Evolutionary conservation across 2,888 invertebrate species (phyloP).

Genomic region (Drosophila nr. medialis): DNA sequence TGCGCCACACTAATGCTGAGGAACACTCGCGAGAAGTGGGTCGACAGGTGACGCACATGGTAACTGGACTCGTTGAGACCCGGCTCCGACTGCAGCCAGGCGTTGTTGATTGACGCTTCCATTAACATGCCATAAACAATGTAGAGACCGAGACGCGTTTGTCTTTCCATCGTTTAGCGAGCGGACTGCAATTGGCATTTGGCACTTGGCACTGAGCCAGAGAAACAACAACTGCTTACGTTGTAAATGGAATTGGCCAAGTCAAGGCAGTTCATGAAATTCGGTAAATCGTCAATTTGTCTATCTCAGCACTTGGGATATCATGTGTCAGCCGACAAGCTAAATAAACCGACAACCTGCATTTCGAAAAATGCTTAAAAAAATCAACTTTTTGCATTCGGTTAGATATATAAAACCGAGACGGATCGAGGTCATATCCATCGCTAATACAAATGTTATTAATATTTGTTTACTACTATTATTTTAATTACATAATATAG

Average conservation of each 20-base stretch:
- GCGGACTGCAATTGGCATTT: constrained; percentile 34
- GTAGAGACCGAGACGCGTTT: constrained; percentile 30
- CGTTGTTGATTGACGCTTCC: constrained; percentile 7
- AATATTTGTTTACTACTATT: neutral
- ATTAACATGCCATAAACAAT: constrained; percentile 21
- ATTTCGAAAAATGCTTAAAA: constrained; percentile 21
- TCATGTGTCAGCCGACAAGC: constrained; percentile 44
- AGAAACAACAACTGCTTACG: constrained; percentile 48
- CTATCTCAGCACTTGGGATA: constrained; percentile 59
- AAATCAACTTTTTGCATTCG: neutral
- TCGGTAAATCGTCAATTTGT: constrained; percentile 41
- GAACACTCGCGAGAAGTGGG: constrained; percentile 80
- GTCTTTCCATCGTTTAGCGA: constrained; percentile 43
- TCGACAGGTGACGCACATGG: constrained; percentile 79
- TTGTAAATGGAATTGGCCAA: constrained; percentile 43
- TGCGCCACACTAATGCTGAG: constrained; percentile 73
- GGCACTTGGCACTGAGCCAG: constrained; percentile 14
- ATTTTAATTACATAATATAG: neutral
- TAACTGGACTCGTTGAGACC: constrained; percentile 81
- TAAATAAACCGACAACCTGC: constrained; percentile 32
- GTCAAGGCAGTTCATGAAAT: constrained; percentile 41
- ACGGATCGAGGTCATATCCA: neutral
- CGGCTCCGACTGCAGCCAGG: constrained; percentile 74
- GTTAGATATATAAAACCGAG: neutral
- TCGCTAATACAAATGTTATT: neutral